Percentiles rank a stretch among this genome's conserved stretches.
Evolutionary conservation across 2,113 vertebrate species (phyloP).

Genomic region (Okapia johnstoni): DNA sequence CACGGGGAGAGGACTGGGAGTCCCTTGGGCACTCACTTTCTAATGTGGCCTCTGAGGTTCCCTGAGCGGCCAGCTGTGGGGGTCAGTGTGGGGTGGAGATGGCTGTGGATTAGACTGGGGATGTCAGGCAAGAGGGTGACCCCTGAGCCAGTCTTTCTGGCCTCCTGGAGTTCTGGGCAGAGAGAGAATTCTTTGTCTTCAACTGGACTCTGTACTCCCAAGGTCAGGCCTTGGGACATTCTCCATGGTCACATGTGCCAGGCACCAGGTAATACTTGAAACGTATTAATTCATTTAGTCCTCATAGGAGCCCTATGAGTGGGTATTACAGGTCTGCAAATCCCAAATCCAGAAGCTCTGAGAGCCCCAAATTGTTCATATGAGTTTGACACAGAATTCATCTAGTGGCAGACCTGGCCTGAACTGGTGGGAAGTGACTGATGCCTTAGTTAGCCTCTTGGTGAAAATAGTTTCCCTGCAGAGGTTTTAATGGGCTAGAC

Average conservation of each 20-base stretch:
- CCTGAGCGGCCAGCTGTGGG: not conserved
- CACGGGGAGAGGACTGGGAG: not conserved
- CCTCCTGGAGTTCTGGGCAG: not conserved
- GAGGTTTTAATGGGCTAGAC: not conserved
- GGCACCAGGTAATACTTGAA: not conserved
- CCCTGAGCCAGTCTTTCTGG: not conserved
- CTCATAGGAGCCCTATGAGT: not conserved
- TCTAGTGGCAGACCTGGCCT: not conserved
- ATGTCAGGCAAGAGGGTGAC: not conserved
- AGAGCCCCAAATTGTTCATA: not conserved
- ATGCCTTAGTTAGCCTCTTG: not conserved
- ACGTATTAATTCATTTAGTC: not conserved
- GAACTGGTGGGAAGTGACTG: not conserved
- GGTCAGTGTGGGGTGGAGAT: not conserved
- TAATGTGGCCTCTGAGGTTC: not conserved
- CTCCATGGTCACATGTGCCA: rapidly evolving
- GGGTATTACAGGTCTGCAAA: not conserved
- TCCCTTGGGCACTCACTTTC: not conserved
- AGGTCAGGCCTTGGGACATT: not conserved
- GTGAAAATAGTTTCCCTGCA: not conserved
- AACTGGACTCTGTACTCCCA: not conserved
- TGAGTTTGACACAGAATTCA: not conserved
- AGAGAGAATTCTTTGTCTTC: not conserved
- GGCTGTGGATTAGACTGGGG: not conserved
- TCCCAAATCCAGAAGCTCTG: not conserved